Evolutionary conservation across 2,113 vertebrate species (phyloP).

Genomic region (Ochotona princeps): DNA sequence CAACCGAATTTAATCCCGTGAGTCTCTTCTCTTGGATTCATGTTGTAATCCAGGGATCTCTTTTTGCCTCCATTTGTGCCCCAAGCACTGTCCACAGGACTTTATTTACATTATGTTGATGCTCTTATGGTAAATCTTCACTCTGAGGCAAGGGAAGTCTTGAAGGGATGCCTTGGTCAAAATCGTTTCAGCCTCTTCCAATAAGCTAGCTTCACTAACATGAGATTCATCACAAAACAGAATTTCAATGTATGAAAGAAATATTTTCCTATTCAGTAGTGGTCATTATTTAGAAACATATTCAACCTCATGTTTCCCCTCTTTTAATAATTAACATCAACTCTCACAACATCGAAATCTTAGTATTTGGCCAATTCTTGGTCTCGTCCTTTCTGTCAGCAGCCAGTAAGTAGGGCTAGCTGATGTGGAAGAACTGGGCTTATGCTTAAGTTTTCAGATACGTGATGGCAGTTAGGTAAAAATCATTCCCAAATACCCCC

Average conservation of each 20-base stretch:
- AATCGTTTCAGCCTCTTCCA: not conserved
- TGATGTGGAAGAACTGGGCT: not conserved
- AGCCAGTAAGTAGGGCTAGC: not conserved
- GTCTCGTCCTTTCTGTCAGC: not conserved
- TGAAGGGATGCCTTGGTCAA: not conserved
- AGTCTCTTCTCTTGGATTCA: not conserved
- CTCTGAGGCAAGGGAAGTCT: not conserved
- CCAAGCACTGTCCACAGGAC: not conserved
- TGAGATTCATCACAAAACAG: not conserved
- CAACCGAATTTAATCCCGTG: not conserved
- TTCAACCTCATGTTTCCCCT: not conserved
- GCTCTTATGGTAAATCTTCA: not conserved
- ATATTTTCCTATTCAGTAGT: not conserved
- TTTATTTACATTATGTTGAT: too few relatives aligned
- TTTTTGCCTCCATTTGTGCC: not conserved
- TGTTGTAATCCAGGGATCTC: not conserved
- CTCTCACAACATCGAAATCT: not conserved
- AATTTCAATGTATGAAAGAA: not conserved
- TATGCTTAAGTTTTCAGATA: not conserved
- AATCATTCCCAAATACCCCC: not conserved
- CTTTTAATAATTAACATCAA: not conserved
- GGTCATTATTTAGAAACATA: not conserved
- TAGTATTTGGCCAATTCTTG: not conserved
- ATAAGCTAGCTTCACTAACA: not conserved
- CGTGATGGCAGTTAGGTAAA: not conserved